phyloP scores from a whole-genome alignment of 2,797 vertebrate species.

The Psittacula derbiana region DNA sequence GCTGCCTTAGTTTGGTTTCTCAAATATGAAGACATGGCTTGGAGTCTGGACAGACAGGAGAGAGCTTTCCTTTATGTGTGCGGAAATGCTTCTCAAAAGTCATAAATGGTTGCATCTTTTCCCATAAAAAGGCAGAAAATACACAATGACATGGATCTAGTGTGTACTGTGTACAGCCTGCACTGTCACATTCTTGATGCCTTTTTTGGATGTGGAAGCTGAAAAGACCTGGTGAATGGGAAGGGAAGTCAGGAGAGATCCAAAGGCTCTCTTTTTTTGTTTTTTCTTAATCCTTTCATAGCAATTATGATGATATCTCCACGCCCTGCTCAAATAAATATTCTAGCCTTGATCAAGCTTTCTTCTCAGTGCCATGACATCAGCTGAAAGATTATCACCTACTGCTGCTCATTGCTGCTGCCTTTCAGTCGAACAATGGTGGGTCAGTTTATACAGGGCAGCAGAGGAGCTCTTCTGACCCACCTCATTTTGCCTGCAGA shows the following conservation, averaged over 20 bases:
- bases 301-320: not conserved
- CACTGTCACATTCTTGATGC: not conserved
- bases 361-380: not conserved
- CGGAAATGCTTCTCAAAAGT: not conserved
- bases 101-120: not conserved
- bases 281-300: not conserved
- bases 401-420: not conserved
- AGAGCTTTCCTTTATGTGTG: not conserved
- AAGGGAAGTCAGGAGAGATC: not conserved
- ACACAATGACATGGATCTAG: not conserved
- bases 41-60: not conserved
- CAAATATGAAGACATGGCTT: not conserved
- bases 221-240: not conserved
- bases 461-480: not conserved
- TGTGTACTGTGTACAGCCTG: not conserved
- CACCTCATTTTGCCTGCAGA: not conserved
- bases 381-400: not conserved
- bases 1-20: not conserved
- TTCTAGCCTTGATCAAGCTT: not conserved
- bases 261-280: not conserved
- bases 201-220: not conserved
- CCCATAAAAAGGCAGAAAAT: not conserved
- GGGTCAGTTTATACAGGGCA: not conserved
- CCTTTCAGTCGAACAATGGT: not conserved
- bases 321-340: not conserved